Evolutionary conservation across 2,113 vertebrate genomes (phyloP), one percentile per base, ranked within the genome.

Genomic region (Chunga burmeisteri): DNA sequence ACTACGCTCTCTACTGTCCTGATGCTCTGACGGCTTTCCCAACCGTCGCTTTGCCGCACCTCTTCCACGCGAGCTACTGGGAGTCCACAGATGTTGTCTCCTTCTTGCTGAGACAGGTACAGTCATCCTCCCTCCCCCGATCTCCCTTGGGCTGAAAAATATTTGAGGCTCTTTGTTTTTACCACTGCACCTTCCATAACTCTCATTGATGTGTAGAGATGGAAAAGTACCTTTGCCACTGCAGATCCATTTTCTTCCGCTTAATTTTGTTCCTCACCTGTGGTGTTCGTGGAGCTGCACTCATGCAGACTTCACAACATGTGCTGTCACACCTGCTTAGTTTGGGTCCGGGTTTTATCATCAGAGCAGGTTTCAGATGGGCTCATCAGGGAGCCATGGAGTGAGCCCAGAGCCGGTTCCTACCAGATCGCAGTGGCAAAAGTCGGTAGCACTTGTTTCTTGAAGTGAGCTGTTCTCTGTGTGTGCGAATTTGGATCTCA

Each of bases 41-140:
- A 2, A 99, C 99, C 0, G 98, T 99, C 58, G 99, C 99, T 23
- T 98, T 99, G 96, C 99, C 99, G 6, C 99, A 99, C 84, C 99
- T 99, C 93, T 99, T 99, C 98, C 99, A 99, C 0, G 99, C 99
- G 22, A 99, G 99, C 97, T 99, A 99, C 98, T 99, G 99, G 99
- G 99, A 99, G 90, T 99, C 99, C 3, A 99, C 99, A 0, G 99
- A 99, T 0, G 99, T 99, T 2, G 99, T 99, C 78, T 99, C 99
- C 72, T 99, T 99, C 96, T 96, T 99, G 42, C 99, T 99, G 62
- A 97, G 99, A 99, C 99, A 99, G 99, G 99, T 99, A 97, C 9
- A 0, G 10, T 81, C 13, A 2, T 53, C 63, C 16, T 77, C 30
- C 40, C 26, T 42, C 20, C 32, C 46, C 55, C 1, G 0, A 6